phyloP scores from a whole-genome alignment of 1,140 invertebrate species.

The Dreissena rostriformis region DNA sequence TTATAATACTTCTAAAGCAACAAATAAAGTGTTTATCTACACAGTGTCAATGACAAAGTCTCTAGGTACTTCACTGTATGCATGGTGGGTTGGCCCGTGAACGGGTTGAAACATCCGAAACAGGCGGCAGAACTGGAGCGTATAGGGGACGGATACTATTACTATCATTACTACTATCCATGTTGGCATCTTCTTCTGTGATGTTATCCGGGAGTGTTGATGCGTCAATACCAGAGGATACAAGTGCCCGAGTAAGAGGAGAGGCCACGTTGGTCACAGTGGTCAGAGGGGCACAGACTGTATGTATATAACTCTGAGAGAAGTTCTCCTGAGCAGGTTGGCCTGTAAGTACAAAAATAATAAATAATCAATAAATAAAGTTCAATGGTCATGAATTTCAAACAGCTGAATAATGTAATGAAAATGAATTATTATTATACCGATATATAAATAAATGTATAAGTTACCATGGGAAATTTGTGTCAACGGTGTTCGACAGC shows the following conservation, averaged over 20 bases:
- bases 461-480: too few species aligned
- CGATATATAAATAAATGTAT: too few species aligned
- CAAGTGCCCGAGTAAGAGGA: conserved; percentile 1
- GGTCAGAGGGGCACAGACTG: background rate
- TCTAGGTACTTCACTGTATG: background rate
- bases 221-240: conserved; percentile 1
- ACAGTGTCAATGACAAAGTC: background rate
- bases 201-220: conserved; percentile 4
- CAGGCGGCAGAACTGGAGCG: background rate
- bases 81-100: background rate
- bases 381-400: too few species aligned
- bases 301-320: background rate
- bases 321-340: background rate
- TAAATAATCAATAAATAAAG: too few species aligned
- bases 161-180: background rate
- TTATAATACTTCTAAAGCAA: background rate
- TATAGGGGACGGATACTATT: background rate
- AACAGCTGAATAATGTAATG: too few species aligned
- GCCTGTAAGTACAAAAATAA: too few species aligned
- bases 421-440: too few species aligned
- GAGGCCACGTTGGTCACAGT: conserved; percentile 1
- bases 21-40: conserved; percentile 5
- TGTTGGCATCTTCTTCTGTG: background rate
- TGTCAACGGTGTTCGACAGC: too few species aligned
- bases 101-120: background rate